Percentiles rank a stretch among this genome's conserved stretches.
Conservation (phyloP, 1,140 invertebrate species). For the Diuraphis noxia region DNA sequence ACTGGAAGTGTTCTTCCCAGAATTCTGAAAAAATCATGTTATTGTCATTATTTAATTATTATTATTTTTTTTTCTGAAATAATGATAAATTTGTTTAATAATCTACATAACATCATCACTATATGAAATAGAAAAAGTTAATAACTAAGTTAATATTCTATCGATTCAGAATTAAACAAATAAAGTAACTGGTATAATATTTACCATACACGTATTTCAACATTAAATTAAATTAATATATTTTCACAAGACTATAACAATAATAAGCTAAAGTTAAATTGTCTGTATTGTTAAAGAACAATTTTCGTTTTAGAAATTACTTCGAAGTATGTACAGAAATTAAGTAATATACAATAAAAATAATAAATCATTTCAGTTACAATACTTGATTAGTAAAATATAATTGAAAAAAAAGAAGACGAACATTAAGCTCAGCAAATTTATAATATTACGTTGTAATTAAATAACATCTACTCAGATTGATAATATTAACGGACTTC, state of each 20-base stretch:
- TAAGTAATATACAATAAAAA: no score
- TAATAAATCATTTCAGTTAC: no score
- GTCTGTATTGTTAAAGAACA: neutral
- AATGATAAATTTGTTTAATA: neutral
- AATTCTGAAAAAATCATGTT: conserved; percentile 73
- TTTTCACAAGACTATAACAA: neutral
- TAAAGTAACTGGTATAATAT: no score
- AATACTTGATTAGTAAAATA: neutral
- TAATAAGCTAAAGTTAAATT: neutral
- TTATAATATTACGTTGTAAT: neutral
- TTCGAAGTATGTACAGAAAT: neutral
- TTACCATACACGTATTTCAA: no score
- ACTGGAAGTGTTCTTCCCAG: conserved; percentile 90
- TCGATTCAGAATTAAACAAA: neutral
- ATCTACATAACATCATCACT: neutral
- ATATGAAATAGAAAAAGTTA: neutral
- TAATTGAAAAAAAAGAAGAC: neutral
- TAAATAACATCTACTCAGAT: neutral
- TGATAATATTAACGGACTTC: neutral
- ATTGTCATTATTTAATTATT: no score
- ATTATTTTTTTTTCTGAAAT: neutral
- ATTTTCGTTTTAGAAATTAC: neutral
- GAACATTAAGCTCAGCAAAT: neutral
- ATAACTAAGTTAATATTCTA: neutral
- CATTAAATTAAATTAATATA: no score